Conservation (phyloP, 2,888 invertebrate genomes). For the Neoitamus cyanurus region DNA sequence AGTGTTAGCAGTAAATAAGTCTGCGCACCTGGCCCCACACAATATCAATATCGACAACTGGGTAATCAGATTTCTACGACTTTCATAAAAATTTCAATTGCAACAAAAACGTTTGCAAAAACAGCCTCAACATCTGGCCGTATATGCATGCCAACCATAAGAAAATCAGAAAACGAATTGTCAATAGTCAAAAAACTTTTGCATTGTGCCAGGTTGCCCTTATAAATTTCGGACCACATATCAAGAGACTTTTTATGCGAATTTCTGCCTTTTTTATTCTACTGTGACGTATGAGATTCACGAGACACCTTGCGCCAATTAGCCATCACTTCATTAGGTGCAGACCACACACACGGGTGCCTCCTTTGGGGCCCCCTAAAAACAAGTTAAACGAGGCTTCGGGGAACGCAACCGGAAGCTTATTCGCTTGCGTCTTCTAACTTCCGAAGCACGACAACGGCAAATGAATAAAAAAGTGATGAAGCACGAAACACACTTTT, state of each 20-base stretch:
- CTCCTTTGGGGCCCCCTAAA: not conserved
- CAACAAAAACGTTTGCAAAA: not conserved
- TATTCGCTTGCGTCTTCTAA: not conserved
- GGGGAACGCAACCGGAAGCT: constrained; percentile 11
- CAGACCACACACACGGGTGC: not conserved
- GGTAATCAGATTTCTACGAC: not conserved
- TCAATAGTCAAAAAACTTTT: not conserved
- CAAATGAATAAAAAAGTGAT: not conserved
- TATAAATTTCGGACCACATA: constrained; percentile 24
- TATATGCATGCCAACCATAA: not conserved
- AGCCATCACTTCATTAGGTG: constrained; percentile 15
- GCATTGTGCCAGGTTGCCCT: not conserved
- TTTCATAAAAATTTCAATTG: not conserved
- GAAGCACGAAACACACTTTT: not conserved
- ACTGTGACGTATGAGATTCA: constrained; percentile 19
- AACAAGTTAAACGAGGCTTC: not conserved
- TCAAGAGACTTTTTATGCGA: not conserved
- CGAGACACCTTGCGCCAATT: constrained; percentile 38
- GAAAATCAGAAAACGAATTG: not conserved
- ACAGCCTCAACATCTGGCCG: not conserved
- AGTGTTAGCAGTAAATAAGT: no score
- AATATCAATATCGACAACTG: not conserved
- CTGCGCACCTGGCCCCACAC: not conserved
- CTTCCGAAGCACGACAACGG: constrained; percentile 9
- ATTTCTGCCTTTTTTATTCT: not conserved